These are phyloP conservation scores for Octodon degus DNA, from an alignment of 2,113 vertebrate genomes.

Conservation along the genomic window DNA sequence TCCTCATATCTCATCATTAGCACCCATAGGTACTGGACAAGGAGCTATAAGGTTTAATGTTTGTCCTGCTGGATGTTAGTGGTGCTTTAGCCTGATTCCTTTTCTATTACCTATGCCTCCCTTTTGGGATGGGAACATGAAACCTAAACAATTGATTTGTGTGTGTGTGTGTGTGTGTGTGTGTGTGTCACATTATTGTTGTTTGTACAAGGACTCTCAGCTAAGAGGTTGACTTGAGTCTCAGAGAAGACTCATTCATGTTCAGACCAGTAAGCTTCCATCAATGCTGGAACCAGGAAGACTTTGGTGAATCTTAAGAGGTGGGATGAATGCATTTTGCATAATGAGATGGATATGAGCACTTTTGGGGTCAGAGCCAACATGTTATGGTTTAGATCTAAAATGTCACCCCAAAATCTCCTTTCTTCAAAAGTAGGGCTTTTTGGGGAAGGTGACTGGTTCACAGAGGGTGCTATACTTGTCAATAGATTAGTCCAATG, in stretches of 20 bases:
- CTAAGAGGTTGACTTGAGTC: not conserved
- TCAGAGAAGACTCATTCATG: not conserved
- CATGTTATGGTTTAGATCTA: not conserved
- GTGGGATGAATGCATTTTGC: not conserved
- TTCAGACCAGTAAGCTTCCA: not conserved
- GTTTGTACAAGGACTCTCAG: not conserved
- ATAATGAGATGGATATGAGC: not conserved
- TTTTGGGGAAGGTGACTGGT: not conserved
- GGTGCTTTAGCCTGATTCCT: not conserved
- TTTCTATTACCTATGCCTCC: not conserved
- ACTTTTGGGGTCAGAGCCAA: not conserved
- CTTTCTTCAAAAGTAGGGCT: not conserved
- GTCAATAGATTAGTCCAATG: not conserved
- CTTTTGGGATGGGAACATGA: not conserved
- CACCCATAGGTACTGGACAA: not conserved
- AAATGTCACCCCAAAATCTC: not conserved
- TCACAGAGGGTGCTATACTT: not conserved
- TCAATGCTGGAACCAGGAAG: not conserved
- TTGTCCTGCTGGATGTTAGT: not conserved
- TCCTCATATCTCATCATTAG: not conserved
- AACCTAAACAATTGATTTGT: not conserved
- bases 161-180: not conserved
- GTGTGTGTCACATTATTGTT: not conserved
- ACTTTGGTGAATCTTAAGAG: not conserved
- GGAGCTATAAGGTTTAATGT: not conserved